These are phyloP conservation scores for Scartelaos histophorus DNA, from an alignment of 2,113 vertebrate species.

Conservation along the genomic window DNA sequence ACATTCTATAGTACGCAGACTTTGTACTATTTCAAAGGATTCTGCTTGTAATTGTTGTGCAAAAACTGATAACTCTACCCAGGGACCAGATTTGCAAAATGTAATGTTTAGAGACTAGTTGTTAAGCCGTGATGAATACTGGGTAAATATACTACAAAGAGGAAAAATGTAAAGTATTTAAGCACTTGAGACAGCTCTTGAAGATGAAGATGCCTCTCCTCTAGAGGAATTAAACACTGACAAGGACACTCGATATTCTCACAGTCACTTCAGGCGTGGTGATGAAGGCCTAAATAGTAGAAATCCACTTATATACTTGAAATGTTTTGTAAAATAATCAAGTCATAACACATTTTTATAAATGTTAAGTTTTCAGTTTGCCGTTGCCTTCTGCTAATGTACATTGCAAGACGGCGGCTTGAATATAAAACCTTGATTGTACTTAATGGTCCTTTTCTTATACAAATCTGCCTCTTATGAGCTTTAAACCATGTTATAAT, in stretches of 20 bases:
- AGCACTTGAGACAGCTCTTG: background rate
- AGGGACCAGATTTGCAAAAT: background rate
- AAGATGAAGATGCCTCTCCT: background rate
- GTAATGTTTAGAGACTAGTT: background rate
- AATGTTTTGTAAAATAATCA: background rate
- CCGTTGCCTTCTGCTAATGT: too few relatives aligned
- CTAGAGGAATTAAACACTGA: conserved; percentile 2
- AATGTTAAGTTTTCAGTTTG: too few relatives aligned
- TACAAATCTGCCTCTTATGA: too few relatives aligned
- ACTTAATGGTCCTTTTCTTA: too few relatives aligned
- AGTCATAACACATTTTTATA: background rate
- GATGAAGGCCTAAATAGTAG: background rate
- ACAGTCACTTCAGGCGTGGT: background rate
- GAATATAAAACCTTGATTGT: too few relatives aligned
- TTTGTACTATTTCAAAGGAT: background rate
- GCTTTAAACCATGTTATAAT: too few relatives aligned
- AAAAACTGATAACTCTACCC: background rate
- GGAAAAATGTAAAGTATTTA: background rate
- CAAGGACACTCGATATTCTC: background rate
- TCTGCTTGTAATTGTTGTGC: background rate
- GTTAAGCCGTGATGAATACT: background rate
- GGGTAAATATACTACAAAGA: conserved; percentile 1
- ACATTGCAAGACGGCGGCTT: too few relatives aligned
- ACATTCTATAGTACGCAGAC: background rate
- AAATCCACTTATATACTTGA: background rate